Evolutionary conservation across 1,140 invertebrate species (phyloP).

Genomic region (Drosophila sturtevanti): DNA sequence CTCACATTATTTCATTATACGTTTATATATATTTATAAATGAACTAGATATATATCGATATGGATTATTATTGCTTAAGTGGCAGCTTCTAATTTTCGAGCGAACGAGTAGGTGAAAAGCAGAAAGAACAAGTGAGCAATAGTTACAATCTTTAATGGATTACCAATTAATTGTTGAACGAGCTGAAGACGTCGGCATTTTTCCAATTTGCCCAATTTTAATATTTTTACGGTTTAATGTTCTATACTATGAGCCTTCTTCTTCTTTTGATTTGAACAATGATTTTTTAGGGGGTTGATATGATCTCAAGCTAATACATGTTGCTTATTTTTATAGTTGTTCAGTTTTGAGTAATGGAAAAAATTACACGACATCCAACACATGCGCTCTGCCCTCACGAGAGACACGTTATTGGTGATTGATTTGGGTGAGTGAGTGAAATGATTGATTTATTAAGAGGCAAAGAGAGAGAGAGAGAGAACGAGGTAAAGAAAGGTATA

Average conservation of each 20-base stretch:
- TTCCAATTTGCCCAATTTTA: conserved; percentile 45
- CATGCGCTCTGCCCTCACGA: conserved; percentile 83
- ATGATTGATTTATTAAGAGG: conserved; percentile 39
- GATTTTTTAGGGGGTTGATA: conserved; percentile 46
- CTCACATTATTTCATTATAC: conserved; percentile 72
- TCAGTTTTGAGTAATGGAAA: conserved; percentile 69
- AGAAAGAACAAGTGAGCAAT: conserved; percentile 68
- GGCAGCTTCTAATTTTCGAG: conserved; percentile 35
- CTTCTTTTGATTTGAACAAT: conserved; percentile 40
- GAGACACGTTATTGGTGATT: conserved; percentile 78
- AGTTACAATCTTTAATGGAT: conserved; percentile 76
- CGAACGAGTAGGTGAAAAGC: conserved; percentile 53
- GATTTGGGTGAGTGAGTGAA: conserved; percentile 60
- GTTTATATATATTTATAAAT: conserved; percentile 35
- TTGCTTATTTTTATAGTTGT: conserved; percentile 36
- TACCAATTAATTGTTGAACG: conserved; percentile 46
- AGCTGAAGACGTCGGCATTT: conserved; percentile 49
- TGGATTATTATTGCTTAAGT: conserved; percentile 42
- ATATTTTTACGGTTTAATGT: background rate
- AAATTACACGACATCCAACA: conserved; percentile 83
- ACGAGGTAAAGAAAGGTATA: conserved; percentile 33
- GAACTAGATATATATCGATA: conserved; percentile 23
- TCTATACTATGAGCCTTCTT: conserved; percentile 44
- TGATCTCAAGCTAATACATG: conserved; percentile 45
- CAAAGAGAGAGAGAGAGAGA: conserved; percentile 30